These are phyloP conservation scores for Sycophaga agraensis DNA, from an alignment of 1,140 invertebrate genomes.

Conservation along the genomic window DNA sequence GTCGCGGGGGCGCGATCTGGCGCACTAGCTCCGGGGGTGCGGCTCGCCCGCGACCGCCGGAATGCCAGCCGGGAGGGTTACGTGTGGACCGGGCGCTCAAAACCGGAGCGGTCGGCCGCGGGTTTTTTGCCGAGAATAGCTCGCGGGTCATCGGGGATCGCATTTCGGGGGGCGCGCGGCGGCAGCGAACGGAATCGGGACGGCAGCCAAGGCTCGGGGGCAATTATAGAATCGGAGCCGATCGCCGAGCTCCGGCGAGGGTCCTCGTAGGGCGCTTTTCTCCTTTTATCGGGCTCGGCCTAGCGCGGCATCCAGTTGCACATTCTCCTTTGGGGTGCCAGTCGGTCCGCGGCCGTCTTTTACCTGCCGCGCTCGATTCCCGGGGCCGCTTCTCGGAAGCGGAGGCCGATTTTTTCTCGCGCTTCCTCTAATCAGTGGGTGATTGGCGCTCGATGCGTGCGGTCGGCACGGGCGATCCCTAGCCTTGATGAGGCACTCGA, in stretches of 20 bases:
- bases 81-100: too few relatives aligned
- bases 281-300: conserved; percentile 57
- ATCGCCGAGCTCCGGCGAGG: too few relatives aligned
- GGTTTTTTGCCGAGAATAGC: conserved; percentile 51
- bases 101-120: conserved; percentile 46
- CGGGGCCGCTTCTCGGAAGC: conserved; percentile 35
- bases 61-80: too few relatives aligned
- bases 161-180: conserved; percentile 49
- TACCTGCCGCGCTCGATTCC: too few relatives aligned
- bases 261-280: conserved; percentile 39
- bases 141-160: conserved; percentile 52
- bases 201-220: conserved; percentile 50
- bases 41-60: too few relatives aligned
- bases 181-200: conserved; percentile 49
- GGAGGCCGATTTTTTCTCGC: too few relatives aligned
- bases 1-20: too few relatives aligned
- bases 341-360: too few relatives aligned
- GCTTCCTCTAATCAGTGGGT: conserved; percentile 37
- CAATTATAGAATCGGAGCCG: conserved; percentile 58
- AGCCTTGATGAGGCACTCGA: too few relatives aligned
- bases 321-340: conserved; percentile 40
- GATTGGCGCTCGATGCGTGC: too few relatives aligned
- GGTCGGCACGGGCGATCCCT: too few relatives aligned
- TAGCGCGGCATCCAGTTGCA: conserved; percentile 55
- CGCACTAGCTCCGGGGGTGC: too few relatives aligned